These are phyloP conservation scores for Rutilus rutilus DNA, from an alignment of 2,113 vertebrate genomes.

Conservation along the genomic window DNA sequence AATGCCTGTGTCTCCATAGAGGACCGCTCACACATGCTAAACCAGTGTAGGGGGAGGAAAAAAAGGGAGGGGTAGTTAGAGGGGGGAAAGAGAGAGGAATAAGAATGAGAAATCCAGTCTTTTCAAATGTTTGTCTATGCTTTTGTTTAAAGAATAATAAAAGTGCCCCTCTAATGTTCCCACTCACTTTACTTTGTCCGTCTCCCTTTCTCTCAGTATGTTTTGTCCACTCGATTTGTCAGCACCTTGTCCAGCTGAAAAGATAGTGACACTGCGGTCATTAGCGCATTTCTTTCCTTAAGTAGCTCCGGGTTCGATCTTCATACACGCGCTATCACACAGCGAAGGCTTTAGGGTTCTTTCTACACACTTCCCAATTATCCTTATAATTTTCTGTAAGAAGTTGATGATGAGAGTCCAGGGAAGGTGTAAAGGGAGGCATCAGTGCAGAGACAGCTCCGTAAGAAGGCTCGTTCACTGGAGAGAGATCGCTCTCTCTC, in stretches of 20 bases:
- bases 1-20: slow-evolving; percentile 77
- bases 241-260: slow-evolving; percentile 48
- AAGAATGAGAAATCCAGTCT: slow-evolving; percentile 73
- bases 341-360: slow-evolving; percentile 77
- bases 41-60: slow-evolving; percentile 63
- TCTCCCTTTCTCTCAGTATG: slow-evolving; percentile 38
- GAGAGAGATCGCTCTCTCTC: slow-evolving; percentile 51
- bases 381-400: slow-evolving; percentile 79
- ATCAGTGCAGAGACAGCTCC: slow-evolving; percentile 54
- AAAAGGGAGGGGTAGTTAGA: slow-evolving; percentile 49
- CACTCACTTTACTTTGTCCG: slow-evolving; percentile 70
- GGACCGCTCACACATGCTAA: slow-evolving; percentile 60
- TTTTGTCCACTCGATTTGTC: slow-evolving; percentile 65
- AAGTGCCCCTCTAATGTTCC: slow-evolving; percentile 50
- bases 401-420: slow-evolving; percentile 64
- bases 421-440: slow-evolving; percentile 51
- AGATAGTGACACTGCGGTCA: slow-evolving; percentile 67
- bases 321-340: slow-evolving; percentile 57
- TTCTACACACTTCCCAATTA: slow-evolving; percentile 77
- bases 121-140: slow-evolving; percentile 63
- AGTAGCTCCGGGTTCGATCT: slow-evolving; percentile 74
- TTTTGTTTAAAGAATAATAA: slow-evolving; percentile 60
- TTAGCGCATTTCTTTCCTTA: slow-evolving; percentile 70
- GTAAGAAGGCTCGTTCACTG: slow-evolving; percentile 42
- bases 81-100: slow-evolving; percentile 43